Evolutionary conservation across 2,797 vertebrate species (phyloP).

Genomic region (Chaetodon trifasciatus): DNA sequence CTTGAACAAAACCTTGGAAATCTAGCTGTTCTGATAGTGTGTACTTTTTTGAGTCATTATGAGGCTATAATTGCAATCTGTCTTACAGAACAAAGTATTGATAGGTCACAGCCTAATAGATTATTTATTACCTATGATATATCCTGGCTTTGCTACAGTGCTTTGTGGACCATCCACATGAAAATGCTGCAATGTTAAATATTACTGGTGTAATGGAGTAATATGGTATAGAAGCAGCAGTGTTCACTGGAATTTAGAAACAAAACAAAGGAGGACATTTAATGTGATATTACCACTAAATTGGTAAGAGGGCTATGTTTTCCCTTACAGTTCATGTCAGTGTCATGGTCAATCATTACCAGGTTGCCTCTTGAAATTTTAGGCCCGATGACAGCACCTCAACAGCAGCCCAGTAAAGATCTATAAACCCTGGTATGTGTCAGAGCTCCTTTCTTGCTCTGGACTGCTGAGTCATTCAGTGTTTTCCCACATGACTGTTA

Average conservation of each 20-base stretch:
- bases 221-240: neutral
- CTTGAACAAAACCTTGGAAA: neutral
- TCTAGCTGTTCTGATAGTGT: neutral
- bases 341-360: constrained; percentile 9
- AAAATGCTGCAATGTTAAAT: constrained; percentile 14
- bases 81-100: neutral
- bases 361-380: neutral
- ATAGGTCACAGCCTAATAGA: constrained; percentile 3
- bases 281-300: constrained; percentile 9
- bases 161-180: neutral
- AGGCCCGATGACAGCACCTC: constrained; percentile 3
- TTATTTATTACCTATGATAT: constrained; percentile 7
- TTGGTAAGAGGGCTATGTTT: constrained; percentile 7
- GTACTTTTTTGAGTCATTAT: neutral
- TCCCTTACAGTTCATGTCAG: neutral
- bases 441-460: constrained; percentile 9
- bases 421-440: constrained; percentile 6
- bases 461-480: constrained; percentile 50
- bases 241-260: no score
- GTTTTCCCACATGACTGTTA: constrained; percentile 12
- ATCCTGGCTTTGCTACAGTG: constrained; percentile 18
- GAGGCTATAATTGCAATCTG: neutral
- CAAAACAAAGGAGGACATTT: neutral
- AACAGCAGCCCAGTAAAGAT: constrained; percentile 29
- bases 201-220: constrained; percentile 13